These are phyloP conservation scores for Hypselothyrea guttata DNA, from an alignment of 2,888 invertebrate species.

Conservation along the genomic window DNA sequence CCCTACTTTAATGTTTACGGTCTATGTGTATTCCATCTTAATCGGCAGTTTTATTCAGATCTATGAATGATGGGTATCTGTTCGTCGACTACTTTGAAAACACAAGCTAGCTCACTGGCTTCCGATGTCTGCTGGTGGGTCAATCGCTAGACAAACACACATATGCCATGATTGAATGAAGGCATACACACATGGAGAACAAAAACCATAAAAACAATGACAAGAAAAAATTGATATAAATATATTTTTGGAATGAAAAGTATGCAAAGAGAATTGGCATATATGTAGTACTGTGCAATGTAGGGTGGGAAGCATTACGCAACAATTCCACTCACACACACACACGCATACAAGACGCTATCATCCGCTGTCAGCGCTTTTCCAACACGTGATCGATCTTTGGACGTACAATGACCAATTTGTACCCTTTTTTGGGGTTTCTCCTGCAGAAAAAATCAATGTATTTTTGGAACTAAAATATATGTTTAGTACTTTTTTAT, in stretches of 20 bases:
- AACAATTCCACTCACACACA: constrained; percentile 11
- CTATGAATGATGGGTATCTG: too few relatives aligned
- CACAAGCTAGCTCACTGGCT: too few relatives aligned
- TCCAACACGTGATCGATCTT: constrained; percentile 69
- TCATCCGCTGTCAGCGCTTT: constrained; percentile 50
- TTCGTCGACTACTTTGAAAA: too few relatives aligned
- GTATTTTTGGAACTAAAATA: too few relatives aligned
- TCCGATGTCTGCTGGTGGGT: constrained; percentile 11
- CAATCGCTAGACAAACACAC: constrained; percentile 24
- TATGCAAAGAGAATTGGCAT: constrained; percentile 50
- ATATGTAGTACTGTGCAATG: constrained; percentile 1
- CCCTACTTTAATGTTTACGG: too few relatives aligned
- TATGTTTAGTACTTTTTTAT: too few relatives aligned
- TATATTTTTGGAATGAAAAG: constrained; percentile 67
- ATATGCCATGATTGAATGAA: constrained; percentile 6
- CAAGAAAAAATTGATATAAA: constrained; percentile 63
- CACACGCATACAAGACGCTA: not conserved
- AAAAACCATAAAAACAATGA: constrained; percentile 55
- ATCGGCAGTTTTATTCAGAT: too few relatives aligned
- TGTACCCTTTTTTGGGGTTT: too few relatives aligned
- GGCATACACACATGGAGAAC: constrained; percentile 6
- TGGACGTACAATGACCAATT: too few relatives aligned
- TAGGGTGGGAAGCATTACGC: constrained; percentile 5
- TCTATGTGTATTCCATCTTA: too few relatives aligned
- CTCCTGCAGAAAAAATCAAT: too few relatives aligned